These are phyloP conservation scores for Phaethon lepturus DNA, from an alignment of 2,113 vertebrate genomes.

Conservation along the genomic window DNA sequence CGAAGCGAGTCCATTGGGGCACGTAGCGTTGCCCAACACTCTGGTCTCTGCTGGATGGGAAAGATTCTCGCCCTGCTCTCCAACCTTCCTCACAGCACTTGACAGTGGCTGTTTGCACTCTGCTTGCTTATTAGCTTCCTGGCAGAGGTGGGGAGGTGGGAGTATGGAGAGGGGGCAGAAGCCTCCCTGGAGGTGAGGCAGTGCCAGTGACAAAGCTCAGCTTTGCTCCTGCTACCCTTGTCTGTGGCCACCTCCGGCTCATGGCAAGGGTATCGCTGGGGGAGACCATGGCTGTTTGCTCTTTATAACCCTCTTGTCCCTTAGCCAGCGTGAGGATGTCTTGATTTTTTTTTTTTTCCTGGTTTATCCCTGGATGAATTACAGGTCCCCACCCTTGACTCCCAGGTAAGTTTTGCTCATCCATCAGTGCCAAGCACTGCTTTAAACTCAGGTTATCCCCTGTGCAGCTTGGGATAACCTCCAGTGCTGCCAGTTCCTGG, in stretches of 20 bases:
- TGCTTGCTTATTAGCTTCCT: background rate
- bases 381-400: background rate
- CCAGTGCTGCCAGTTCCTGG: background rate
- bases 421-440: fast-evolving
- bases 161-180: background rate
- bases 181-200: background rate
- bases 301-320: background rate
- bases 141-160: background rate
- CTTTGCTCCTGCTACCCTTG: background rate
- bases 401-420: background rate
- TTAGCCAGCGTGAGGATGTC: background rate
- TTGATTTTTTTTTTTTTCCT: background rate
- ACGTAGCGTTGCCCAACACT: fast-evolving
- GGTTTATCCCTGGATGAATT: background rate
- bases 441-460: background rate
- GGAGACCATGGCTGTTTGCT: background rate
- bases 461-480: background rate
- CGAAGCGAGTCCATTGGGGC: background rate
- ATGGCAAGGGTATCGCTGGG: fast-evolving
- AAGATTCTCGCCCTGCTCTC: background rate
- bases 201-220: background rate
- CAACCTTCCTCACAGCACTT: background rate
- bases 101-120: background rate
- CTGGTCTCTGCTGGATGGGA: background rate
- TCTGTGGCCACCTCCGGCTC: background rate